Conservation (phyloP, 2,113 vertebrate genomes). For the Baryphthengus martii region DNA sequence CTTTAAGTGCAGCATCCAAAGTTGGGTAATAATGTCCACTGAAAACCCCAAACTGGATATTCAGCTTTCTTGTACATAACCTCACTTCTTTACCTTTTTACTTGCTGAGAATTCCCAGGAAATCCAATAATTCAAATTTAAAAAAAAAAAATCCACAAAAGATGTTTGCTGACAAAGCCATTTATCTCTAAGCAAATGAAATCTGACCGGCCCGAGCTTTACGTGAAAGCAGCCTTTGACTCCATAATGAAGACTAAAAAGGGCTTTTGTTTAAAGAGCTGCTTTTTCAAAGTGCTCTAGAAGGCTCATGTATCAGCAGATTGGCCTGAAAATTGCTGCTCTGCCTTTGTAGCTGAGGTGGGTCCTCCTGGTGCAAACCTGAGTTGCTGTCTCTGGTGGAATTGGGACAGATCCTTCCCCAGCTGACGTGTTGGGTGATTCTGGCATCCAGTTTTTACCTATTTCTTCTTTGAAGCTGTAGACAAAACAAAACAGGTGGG, state of each 20-base stretch:
- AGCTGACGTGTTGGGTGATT: neutral
- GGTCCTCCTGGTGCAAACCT: neutral
- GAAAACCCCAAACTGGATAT: neutral
- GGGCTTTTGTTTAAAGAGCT: conserved; percentile 38
- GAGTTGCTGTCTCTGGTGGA: neutral
- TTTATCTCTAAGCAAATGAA: conserved; percentile 43
- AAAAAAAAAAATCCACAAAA: neutral
- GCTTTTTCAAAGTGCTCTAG: neutral
- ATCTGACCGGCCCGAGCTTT: neutral
- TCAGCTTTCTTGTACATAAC: neutral
- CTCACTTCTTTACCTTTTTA: neutral
- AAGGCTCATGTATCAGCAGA: conserved; percentile 9
- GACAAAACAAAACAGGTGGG: neutral
- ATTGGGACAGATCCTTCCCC: neutral
- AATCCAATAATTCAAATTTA: neutral
- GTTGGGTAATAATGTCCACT: neutral
- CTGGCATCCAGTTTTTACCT: neutral
- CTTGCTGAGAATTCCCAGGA: conserved; percentile 1
- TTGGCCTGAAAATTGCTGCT: neutral
- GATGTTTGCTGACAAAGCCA: conserved; percentile 50
- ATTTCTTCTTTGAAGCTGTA: neutral
- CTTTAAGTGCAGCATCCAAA: neutral
- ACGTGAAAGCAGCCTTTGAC: conserved; percentile 42
- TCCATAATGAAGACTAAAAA: conserved; percentile 5
- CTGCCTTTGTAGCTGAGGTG: conserved; percentile 1